These are phyloP conservation scores for Micrasema longulum DNA, from an alignment of 1,140 invertebrate species.

Conservation along the genomic window DNA sequence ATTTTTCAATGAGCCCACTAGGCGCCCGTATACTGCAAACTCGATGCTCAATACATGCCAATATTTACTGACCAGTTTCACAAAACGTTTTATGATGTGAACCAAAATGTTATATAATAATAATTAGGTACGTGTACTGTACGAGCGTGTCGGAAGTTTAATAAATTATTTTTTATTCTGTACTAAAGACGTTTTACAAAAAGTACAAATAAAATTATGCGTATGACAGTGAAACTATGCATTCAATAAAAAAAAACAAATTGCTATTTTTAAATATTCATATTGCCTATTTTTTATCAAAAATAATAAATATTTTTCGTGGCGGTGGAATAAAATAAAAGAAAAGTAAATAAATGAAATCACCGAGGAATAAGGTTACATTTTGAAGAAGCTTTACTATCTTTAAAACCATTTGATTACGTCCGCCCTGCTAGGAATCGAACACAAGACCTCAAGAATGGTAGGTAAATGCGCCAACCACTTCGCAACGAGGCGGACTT, in stretches of 20 bases:
- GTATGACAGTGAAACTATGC: background rate
- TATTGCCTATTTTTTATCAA: too few species aligned
- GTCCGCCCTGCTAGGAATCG: too few species aligned
- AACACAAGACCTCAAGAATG: too few species aligned
- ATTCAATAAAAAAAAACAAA: background rate
- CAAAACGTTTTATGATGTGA: conserved; percentile 10
- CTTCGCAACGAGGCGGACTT: too few species aligned
- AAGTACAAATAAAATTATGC: background rate
- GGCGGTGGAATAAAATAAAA: too few species aligned
- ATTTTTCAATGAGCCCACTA: conserved; percentile 5
- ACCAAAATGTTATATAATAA: conserved; percentile 6
- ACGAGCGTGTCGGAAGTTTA: background rate
- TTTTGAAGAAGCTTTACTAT: too few species aligned
- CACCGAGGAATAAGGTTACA: too few species aligned
- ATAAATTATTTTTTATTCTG: background rate
- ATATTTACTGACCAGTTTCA: conserved; percentile 8
- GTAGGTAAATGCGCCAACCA: too few species aligned
- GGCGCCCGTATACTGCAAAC: conserved; percentile 27
- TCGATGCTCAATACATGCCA: conserved; percentile 12
- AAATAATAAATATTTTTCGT: too few species aligned
- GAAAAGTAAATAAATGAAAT: too few species aligned
- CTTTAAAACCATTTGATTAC: too few species aligned
- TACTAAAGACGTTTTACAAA: background rate
- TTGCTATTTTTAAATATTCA: too few species aligned
- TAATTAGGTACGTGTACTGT: background rate